These are phyloP conservation scores for Schizopygopsis malacanthus DNA, from an alignment of 2,797 vertebrate species.

Conservation along the genomic window DNA sequence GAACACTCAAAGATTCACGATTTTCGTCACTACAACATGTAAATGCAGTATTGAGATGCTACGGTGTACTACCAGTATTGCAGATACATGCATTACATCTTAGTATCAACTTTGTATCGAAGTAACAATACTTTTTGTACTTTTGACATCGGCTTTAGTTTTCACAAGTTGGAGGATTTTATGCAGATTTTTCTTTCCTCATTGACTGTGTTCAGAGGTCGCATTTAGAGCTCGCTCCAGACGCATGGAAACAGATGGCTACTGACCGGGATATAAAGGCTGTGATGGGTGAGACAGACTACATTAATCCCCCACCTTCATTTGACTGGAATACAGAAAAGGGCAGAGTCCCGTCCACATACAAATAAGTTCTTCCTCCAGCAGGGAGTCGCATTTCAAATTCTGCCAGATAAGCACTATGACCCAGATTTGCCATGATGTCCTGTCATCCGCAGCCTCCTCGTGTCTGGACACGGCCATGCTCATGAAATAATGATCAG, in stretches of 20 bases:
- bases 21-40: background rate
- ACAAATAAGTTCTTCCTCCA: conserved; percentile 47
- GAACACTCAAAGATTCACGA: no score
- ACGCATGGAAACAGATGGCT: conserved; percentile 59
- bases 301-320: conserved; percentile 46
- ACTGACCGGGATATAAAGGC: conserved; percentile 48
- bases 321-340: conserved; percentile 43
- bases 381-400: conserved; percentile 52
- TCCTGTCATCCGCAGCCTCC: conserved; percentile 20
- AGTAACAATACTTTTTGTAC: conserved; percentile 6
- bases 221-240: conserved; percentile 71
- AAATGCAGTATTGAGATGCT: background rate
- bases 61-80: background rate
- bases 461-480: conserved; percentile 13
- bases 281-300: conserved; percentile 49
- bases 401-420: conserved; percentile 50
- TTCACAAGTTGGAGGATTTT: background rate
- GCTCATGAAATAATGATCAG: conserved; percentile 51
- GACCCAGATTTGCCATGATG: conserved; percentile 41
- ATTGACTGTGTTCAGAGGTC: conserved; percentile 75
- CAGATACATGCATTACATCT: background rate
- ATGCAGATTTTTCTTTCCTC: conserved; percentile 69
- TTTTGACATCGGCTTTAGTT: conserved; percentile 16
- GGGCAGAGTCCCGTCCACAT: conserved; percentile 52
- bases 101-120: background rate